A percentile compares a stretch with the other conserved stretches of the same genome.
Conservation (phyloP, 2,888 invertebrate species). For the Torymus auratus region DNA sequence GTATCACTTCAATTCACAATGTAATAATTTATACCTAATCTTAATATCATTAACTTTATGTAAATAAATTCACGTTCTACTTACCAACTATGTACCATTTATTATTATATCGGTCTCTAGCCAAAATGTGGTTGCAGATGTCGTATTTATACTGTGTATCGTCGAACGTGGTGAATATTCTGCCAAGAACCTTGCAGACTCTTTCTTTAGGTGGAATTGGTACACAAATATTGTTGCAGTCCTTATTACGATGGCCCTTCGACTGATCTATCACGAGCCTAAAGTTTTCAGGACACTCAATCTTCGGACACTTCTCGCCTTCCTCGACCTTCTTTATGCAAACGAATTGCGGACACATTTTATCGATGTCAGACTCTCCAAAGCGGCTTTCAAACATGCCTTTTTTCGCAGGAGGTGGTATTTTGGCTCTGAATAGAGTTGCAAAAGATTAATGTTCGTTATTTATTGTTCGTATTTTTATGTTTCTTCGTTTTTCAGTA, state of each 20-base stretch:
- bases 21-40: too few species aligned
- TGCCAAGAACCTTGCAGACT: slow-evolving; percentile 85
- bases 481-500: too few species aligned
- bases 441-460: too few species aligned
- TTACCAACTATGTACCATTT: slow-evolving; percentile 86
- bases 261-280: slow-evolving; percentile 78
- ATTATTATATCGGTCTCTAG: slow-evolving; percentile 82
- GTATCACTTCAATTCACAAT: too few species aligned
- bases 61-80: slow-evolving; percentile 62
- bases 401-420: too few species aligned
- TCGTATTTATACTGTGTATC: slow-evolving; percentile 87
- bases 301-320: not conserved
- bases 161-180: slow-evolving; percentile 89
- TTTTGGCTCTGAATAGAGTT: too few species aligned
- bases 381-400: too few species aligned
- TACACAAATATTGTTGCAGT: slow-evolving; percentile 80
- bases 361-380: not conserved
- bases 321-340: slow-evolving; percentile 6
- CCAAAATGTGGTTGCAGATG: slow-evolving; percentile 87
- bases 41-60: too few species aligned
- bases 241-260: slow-evolving; percentile 64
- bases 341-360: slow-evolving; percentile 42
- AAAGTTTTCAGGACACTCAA: slow-evolving; percentile 81
- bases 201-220: slow-evolving; percentile 82
- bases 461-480: too few species aligned